Conservation (phyloP, 2,113 vertebrate genomes). For the Girardinichthys multiradiatus region DNA sequence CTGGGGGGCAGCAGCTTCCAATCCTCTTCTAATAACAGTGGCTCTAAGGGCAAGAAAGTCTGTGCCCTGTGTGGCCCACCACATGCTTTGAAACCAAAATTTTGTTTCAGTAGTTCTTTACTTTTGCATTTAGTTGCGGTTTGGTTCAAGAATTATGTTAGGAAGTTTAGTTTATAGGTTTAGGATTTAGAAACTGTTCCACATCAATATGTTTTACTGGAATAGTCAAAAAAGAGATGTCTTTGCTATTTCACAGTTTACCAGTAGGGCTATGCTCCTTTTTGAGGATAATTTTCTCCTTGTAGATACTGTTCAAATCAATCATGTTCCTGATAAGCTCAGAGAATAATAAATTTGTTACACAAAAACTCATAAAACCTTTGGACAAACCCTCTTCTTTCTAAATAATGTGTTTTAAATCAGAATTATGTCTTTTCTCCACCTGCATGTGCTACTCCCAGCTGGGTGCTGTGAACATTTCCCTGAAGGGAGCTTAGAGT, state of each 20-base stretch:
- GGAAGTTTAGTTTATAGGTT: too few relatives aligned
- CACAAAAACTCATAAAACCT: not conserved
- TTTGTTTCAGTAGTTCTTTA: not conserved
- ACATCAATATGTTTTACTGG: too few relatives aligned
- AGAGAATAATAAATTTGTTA: not conserved
- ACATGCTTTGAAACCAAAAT: not conserved
- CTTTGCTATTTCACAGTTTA: not conserved
- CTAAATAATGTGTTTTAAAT: slow-evolving; percentile 6
- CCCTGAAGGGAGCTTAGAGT: slow-evolving; percentile 10
- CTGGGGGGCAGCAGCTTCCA: not conserved
- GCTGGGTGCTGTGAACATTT: not conserved
- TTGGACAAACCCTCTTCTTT: not conserved
- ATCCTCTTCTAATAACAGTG: not conserved
- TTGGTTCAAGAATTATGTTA: too few relatives aligned
- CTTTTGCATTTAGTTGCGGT: not conserved
- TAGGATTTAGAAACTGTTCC: too few relatives aligned
- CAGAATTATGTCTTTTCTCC: not conserved
- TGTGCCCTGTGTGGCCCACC: not conserved
- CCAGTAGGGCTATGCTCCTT: not conserved
- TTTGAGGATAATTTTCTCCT: not conserved
- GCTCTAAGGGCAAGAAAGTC: not conserved
- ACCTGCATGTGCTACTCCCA: not conserved
- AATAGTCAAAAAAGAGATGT: not conserved
- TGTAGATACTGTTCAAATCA: not conserved
- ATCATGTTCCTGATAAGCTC: not conserved